These are phyloP conservation scores for Pheosia tremula DNA, from an alignment of 2,888 invertebrate genomes.

Conservation along the genomic window DNA sequence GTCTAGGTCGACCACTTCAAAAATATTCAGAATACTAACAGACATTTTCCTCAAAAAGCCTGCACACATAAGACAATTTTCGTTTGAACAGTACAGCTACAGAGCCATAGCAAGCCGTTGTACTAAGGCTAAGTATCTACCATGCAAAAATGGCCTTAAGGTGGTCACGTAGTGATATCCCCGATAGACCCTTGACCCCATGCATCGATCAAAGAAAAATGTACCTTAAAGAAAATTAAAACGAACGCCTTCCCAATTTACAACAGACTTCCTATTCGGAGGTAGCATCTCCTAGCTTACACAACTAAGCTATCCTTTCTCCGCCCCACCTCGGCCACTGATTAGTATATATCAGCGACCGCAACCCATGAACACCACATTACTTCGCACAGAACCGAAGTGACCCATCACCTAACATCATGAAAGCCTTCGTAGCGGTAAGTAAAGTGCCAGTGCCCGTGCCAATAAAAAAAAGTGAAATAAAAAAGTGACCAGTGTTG, in stretches of 20 bases:
- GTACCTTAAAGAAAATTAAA: conserved; percentile 44
- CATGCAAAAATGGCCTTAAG: no score
- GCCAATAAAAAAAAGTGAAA: conserved; percentile 44
- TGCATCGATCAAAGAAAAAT: conserved; percentile 37
- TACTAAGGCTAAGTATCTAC: no score
- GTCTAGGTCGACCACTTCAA: no score
- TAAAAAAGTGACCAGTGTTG: conserved; percentile 68
- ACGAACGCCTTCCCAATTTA: conserved; percentile 73
- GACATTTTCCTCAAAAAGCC: no score
- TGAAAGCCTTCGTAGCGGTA: conserved; percentile 84
- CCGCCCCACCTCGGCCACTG: conserved; percentile 74
- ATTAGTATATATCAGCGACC: conserved; percentile 75
- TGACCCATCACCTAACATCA: conserved; percentile 79
- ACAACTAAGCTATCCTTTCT: conserved; percentile 80
- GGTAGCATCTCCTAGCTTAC: conserved; percentile 77
- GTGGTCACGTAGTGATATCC: no score
- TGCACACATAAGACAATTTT: no score
- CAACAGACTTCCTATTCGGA: conserved; percentile 73
- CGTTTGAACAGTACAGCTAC: no score
- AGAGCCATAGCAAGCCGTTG: no score
- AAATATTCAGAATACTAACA: no score
- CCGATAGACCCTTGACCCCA: conserved; percentile 53
- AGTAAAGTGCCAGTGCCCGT: conserved; percentile 69
- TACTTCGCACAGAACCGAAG: conserved; percentile 75
- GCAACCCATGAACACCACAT: conserved; percentile 69